Evolutionary conservation across 2,888 invertebrate genomes (phyloP).

Genomic region (Masnerella sp.): DNA sequence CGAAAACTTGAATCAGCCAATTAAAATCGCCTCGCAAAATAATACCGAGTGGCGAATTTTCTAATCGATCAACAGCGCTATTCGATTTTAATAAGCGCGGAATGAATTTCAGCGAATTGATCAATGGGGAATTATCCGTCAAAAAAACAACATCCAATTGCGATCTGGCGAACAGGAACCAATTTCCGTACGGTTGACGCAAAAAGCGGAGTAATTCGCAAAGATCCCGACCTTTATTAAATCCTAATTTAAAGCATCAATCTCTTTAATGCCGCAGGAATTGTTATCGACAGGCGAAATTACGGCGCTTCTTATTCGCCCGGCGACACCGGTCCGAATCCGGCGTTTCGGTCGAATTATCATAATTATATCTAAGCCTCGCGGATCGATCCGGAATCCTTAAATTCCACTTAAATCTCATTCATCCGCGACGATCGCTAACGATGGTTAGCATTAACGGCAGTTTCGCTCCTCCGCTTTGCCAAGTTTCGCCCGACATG

Average conservation of each 20-base stretch:
- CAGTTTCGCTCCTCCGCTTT: conserved; percentile 58
- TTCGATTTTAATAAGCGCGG: too few relatives aligned
- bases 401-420: conserved; percentile 59
- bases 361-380: conserved; percentile 53
- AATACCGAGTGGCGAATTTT: too few relatives aligned
- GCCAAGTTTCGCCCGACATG: conserved; percentile 65
- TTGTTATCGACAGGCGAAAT: conserved; percentile 50
- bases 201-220: too few relatives aligned
- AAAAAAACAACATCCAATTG: too few relatives aligned
- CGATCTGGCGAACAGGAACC: too few relatives aligned
- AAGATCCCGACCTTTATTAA: background rate
- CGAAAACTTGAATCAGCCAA: too few relatives aligned
- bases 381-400: conserved; percentile 55
- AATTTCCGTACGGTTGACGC: too few relatives aligned
- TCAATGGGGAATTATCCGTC: too few relatives aligned
- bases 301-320: conserved; percentile 24
- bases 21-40: too few relatives aligned
- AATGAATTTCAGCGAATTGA: too few relatives aligned
- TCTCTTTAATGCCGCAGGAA: conserved; percentile 31
- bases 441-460: conserved; percentile 72
- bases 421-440: conserved; percentile 63
- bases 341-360: conserved; percentile 42
- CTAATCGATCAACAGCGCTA: too few relatives aligned
- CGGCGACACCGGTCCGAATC: conserved; percentile 21
- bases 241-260: conserved; percentile 31